phyloP scores from a whole-genome alignment of 2,797 vertebrate genomes.

The Okamejei kenojei region DNA sequence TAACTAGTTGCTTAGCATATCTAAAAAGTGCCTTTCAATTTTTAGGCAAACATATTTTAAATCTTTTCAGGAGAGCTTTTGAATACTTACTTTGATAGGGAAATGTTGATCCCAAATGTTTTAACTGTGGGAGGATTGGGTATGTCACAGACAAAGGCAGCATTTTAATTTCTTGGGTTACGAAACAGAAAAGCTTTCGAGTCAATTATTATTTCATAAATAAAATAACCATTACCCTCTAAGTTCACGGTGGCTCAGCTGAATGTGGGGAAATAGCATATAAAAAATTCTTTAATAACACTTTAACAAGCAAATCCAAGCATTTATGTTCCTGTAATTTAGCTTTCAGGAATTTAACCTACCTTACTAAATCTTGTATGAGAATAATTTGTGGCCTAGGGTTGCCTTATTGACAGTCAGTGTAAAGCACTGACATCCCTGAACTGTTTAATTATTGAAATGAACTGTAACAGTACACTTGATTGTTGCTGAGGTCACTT shows the following conservation, averaged over 20 bases:
- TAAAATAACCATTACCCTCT: constrained; percentile 25
- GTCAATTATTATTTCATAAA: constrained; percentile 32
- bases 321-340: constrained; percentile 38
- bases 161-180: constrained; percentile 19
- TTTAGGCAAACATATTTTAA: neutral
- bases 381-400: constrained; percentile 48
- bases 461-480: constrained; percentile 70
- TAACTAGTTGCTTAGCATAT: too few species aligned
- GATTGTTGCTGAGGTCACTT: constrained; percentile 68
- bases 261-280: constrained; percentile 4
- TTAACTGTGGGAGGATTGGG: neutral
- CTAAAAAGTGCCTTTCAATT: too few species aligned
- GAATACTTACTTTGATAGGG: neutral
- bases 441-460: constrained; percentile 78
- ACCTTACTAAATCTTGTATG: constrained; percentile 38
- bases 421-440: constrained; percentile 64
- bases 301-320: constrained; percentile 36
- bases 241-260: constrained; percentile 5
- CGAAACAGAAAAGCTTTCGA: neutral
- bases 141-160: neutral
- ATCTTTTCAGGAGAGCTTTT: neutral
- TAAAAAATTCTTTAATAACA: constrained; percentile 38
- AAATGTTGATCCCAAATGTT: neutral
- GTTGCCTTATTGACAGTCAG: constrained; percentile 57
- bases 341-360: constrained; percentile 38